Base-by-base conservation (phyloP, 2,888 invertebrate species). In the Cordylochernes scorpioides region DNA sequence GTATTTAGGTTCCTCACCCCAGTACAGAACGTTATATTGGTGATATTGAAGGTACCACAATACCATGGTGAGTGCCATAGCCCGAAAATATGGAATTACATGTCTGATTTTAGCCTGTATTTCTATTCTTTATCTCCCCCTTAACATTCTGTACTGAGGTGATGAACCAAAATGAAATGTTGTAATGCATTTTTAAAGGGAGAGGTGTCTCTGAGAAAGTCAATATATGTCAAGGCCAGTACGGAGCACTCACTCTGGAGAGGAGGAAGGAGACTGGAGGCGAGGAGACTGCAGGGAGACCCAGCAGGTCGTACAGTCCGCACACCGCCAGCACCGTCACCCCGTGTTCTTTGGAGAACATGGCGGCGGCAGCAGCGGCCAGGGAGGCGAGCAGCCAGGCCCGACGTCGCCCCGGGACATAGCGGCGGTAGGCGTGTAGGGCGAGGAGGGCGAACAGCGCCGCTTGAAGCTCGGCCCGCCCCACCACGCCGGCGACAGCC, bases 321-420 rank as follows among this genome's bases (percentile, higher is more conserved):
- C 86, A 88, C 39, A 86, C 67, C 32, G 74, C 70, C 46, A 91
- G 59, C 36, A 84, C 80, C 41, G 82, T 82, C 48, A 88, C 68
- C 30, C 86, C 88, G 29, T 84, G 84, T 58, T 91, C 91, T 59
- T 88, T 91, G 59, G 80, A 78, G 43, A 91, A 62, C 58, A 86
- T 72, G 39, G 80, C 77, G 25, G 72, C 69, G 25, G 68, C 59
- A 19, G 78, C 70, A 39, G 71, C 55, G 12, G 63, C 48, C n/a
- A 69, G 61, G 54, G 50, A 66, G 38, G 63, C 55, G 30, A 60
- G 57, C 45, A 75, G 56, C 43, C 65, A 68, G 16, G 16, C 25
- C 24, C 25, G 31, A 17, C 8, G 10, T 17, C 13, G 10, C 9
- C 12, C 9, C 8, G 13, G 7, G 21, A 33, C 32, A 50, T 82